Base-by-base conservation (phyloP, 2,888 invertebrate species). In the Vanessa cardui region DNA sequence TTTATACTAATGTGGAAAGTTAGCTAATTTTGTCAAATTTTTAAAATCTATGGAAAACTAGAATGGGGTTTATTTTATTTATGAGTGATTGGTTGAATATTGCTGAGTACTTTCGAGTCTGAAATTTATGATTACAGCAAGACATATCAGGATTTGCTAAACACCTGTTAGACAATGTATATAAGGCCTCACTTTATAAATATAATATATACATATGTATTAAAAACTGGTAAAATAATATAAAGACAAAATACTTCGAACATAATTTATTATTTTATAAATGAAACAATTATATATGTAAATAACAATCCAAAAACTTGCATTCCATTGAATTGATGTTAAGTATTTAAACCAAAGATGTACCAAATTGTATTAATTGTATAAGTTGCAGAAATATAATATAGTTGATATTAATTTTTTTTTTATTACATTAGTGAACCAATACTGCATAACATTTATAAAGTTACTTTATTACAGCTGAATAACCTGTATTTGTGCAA, bases 291-390 rank as follows among this genome's bases (percentile, higher is more conserved):
- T 21, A 62, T 16, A 52, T 31, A 58, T 54, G 44, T 58, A 58
- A 44, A 50, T 46, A 62, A 66, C 58, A 62, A 58, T 66, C 58
- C 58, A 62, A 62, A 58, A 47, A 50, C 62, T 62, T 66, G 47
- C 66, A 62, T 66, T 62, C 61, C 66, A 52, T 65, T 26, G 1
- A 26, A 20, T 20, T n/a, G 44, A 50, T 58, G 44, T 9, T 56
- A 18, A 18, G 33, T 39, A 56, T 52, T 52, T 54, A 50, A 49
- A 62, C 62, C 66, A 66, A 66, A 66, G 66, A 66, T 44, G 58
- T 66, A 66, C 49, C 62, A 62, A 66, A 66, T 26, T 62, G 49
- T 66, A 62, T 58, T 66, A 62, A 62, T 50, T 47, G 26, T 26
- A 31, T 44, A 58, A 62, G 62, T 54, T 21, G 66, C 61, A 62